Conservation (phyloP, 2,113 vertebrate genomes). For the Struthio camelus region DNA sequence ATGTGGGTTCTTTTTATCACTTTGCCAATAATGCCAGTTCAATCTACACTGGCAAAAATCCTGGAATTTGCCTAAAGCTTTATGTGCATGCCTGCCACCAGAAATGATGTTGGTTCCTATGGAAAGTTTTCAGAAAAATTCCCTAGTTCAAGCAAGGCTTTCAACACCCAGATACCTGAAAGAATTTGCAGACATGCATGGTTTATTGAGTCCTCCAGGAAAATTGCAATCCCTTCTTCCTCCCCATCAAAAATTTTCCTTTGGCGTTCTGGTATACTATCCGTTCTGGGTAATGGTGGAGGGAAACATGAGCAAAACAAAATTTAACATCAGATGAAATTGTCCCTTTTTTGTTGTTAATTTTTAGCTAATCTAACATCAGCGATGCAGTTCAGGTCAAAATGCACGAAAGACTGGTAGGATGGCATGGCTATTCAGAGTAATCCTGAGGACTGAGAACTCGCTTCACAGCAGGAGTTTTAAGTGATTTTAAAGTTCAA, state of each 20-base stretch:
- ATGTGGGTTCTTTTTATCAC: not conserved
- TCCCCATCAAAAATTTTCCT: not conserved
- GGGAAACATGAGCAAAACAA: not conserved
- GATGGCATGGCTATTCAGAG: not conserved
- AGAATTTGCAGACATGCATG: not conserved
- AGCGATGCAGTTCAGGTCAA: not conserved
- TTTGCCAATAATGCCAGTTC: not conserved
- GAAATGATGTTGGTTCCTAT: not conserved
- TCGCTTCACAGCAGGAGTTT: not conserved
- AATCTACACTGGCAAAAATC: not conserved
- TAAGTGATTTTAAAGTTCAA: not conserved
- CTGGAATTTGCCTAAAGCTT: not conserved
- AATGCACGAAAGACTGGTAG: not conserved
- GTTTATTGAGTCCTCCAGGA: not conserved
- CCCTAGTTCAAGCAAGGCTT: not conserved
- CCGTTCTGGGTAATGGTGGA: rapidly evolving
- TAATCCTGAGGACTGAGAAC: not conserved
- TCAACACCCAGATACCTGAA: not conserved
- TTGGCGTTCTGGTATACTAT: not conserved
- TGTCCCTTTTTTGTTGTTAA: not conserved
- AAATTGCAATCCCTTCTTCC: not conserved
- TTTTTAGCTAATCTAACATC: not conserved
- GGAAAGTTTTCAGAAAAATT: not conserved
- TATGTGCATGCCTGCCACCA: not conserved
- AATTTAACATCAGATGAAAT: not conserved